Conservation (phyloP, 2,113 vertebrate species). For the Oncorhynchus nerka region DNA sequence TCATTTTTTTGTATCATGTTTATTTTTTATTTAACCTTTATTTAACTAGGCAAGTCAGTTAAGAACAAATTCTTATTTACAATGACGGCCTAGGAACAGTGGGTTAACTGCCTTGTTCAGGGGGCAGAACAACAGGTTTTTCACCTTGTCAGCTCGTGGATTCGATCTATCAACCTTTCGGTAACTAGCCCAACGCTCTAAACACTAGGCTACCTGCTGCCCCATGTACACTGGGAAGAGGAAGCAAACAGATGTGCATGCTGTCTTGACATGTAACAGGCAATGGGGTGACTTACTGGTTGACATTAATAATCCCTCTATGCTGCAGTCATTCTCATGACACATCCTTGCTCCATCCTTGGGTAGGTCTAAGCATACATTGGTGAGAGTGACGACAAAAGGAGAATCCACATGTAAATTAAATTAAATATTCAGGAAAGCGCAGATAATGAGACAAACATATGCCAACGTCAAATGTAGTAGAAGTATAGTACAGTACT, state of each 20-base stretch:
- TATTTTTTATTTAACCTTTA: slow-evolving; percentile 1
- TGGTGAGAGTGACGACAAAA: background rate
- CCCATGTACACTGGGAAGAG: slow-evolving; percentile 28
- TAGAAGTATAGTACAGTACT: background rate
- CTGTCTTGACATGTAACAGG: slow-evolving; percentile 48
- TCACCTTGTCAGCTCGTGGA: too few relatives aligned
- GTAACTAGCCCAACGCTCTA: too few relatives aligned
- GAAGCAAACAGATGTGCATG: slow-evolving; percentile 51
- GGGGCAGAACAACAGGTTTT: too few relatives aligned
- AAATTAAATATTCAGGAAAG: background rate
- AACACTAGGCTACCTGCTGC: too few relatives aligned
- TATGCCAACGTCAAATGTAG: background rate
- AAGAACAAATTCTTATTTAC: too few relatives aligned
- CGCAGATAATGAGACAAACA: background rate
- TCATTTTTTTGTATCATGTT: slow-evolving; percentile 34
- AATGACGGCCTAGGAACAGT: too few relatives aligned
- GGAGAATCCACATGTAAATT: background rate
- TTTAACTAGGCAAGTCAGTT: too few relatives aligned
- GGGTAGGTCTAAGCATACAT: background rate
- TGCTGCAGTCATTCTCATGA: slow-evolving; percentile 24
- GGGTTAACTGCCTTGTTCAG: too few relatives aligned
- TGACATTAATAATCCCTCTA: slow-evolving; percentile 49
- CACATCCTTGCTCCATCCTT: slow-evolving; percentile 37
- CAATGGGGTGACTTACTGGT: slow-evolving; percentile 52
- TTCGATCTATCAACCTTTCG: too few relatives aligned